Conservation (phyloP, 2,888 invertebrate species). For the Ferdinandea cuprea region DNA sequence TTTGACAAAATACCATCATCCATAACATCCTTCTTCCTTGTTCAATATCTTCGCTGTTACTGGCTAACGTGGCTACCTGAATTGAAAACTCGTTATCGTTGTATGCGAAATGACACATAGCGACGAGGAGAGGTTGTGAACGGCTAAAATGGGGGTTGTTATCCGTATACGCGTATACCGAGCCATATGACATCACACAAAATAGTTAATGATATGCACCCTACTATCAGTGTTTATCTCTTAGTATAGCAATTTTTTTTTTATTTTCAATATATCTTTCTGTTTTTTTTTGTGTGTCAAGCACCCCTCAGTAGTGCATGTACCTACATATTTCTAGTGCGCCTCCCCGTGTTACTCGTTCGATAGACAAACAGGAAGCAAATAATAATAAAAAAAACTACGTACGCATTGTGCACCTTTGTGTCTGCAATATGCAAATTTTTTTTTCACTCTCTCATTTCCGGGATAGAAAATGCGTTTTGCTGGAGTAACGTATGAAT, state of each 20-base stretch:
- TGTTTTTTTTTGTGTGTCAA: conserved; percentile 46
- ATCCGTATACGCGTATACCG: not conserved
- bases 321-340: conserved; percentile 16
- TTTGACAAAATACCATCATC: not conserved
- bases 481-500: not conserved
- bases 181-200: conserved; percentile 65
- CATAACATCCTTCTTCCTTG: not conserved
- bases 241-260: conserved; percentile 53
- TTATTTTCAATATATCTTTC: conserved; percentile 38
- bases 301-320: conserved; percentile 64
- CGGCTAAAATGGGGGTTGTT: conserved; percentile 51
- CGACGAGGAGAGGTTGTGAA: conserved; percentile 13
- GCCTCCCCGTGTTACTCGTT: conserved; percentile 33
- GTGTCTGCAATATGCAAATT: conserved; percentile 74
- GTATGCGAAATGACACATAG: conserved; percentile 25
- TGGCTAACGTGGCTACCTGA: conserved; percentile 34
- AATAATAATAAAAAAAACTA: conserved; percentile 52
- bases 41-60: conserved; percentile 1
- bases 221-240: conserved; percentile 69
- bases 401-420: conserved; percentile 71
- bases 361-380: conserved; percentile 54
- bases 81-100: conserved; percentile 61
- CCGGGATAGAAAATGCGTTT: conserved; percentile 49
- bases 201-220: conserved; percentile 77
- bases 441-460: conserved; percentile 56